Base-by-base conservation (phyloP, 1,140 invertebrate genomes). In the Eriocheir sinensis region DNA sequence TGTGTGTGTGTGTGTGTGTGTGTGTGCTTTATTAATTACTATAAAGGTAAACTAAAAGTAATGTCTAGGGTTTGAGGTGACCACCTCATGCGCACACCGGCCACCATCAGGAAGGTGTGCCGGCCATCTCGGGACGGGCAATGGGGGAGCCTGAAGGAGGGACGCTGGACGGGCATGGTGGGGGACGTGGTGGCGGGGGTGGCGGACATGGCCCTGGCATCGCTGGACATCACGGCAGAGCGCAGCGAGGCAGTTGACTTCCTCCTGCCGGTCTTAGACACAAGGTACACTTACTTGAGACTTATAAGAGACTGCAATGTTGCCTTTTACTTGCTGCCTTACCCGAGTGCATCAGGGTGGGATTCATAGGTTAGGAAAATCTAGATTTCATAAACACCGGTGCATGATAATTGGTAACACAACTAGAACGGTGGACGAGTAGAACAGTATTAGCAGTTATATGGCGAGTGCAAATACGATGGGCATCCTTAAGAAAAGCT, bases 1-100 rank as follows among this genome's bases (percentile, higher is more conserved):
- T 89, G 88, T 89, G 88, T 89, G 88, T 89, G 88, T 44, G 88
- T 89, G 88, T 89, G 88, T 89, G 88, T 88, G 85, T 88, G 85
- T 88, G 85, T 89, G 86, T 89, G 86, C n/a, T 72, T 15, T 72
- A 72, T 15, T n/a, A 72, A 72, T 72, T 15, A 72, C n/a, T 15
- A 72, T 72, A 72, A 72, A 72, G n/a, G 60, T 72, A 72, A 72
- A 15, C n/a, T 72, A 72, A 72, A 15, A 12, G 15, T 15, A 12
- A n/a, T 72, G n/a, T 72, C n/a, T 15, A 15, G n/a, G 15, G n/a
- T 72, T 72, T 15, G n/a, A 72, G 12, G 60, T 72, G 15, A 83
- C 36, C 81, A 12, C 15, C 30, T 53, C 12, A 53, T 3, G 12
- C 48, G 44, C 15, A 6, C 4, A 48, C 44, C 44, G 4, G 53